phyloP scores from a whole-genome alignment of 1,140 invertebrate species.

The Hycleus phaleratus region DNA sequence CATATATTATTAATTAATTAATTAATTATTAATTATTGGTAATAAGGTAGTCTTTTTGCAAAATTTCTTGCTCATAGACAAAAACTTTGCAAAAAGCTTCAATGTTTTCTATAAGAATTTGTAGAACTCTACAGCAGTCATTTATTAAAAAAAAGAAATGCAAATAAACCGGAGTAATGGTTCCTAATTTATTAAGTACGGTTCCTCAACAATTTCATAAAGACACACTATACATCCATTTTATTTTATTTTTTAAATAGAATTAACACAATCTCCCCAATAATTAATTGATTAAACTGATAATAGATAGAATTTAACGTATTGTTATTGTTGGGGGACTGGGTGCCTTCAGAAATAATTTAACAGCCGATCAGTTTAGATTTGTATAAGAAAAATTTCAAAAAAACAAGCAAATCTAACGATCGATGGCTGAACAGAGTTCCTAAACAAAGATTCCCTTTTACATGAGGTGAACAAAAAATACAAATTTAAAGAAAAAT shows the following conservation, averaged over 20 bases:
- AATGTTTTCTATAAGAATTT: constrained; percentile 13
- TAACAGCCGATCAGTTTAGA: constrained; percentile 24
- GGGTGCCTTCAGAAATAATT: constrained; percentile 39
- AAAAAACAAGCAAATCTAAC: constrained; percentile 7
- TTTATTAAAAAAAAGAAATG: constrained; percentile 26
- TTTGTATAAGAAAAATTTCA: background rate
- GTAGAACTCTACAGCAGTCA: constrained; percentile 30
- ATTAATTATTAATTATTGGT: background rate
- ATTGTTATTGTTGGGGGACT: constrained; percentile 39
- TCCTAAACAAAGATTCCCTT: constrained; percentile 37
- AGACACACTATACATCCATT: background rate
- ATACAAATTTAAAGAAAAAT: constrained; percentile 19
- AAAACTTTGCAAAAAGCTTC: constrained; percentile 17
- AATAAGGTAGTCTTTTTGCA: constrained; percentile 20
- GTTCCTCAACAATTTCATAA: constrained; percentile 38
- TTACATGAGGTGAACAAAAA: constrained; percentile 27
- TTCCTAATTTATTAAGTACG: constrained; percentile 38
- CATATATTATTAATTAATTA: constrained; percentile 21
- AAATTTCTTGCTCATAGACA: constrained; percentile 4
- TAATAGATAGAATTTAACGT: no score
- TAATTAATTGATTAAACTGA: no score
- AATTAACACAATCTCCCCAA: no score
- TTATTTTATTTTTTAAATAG: no score
- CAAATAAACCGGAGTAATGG: constrained; percentile 38
- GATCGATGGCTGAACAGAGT: constrained; percentile 36